phyloP scores from a whole-genome alignment of 2,888 invertebrate species.

The Eumerus sabulonum region DNA sequence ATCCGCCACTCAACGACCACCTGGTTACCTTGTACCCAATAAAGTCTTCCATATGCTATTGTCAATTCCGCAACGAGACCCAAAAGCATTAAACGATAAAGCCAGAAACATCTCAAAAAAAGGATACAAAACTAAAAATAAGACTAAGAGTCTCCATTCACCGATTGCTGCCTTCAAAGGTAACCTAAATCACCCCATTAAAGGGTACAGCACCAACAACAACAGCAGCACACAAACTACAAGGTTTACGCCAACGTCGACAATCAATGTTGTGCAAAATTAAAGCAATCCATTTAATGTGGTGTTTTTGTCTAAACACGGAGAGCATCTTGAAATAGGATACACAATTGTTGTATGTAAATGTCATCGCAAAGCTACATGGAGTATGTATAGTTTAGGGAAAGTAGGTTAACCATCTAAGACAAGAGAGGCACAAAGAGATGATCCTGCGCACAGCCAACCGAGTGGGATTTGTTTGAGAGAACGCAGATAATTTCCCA shows the following conservation, averaged over 20 bases:
- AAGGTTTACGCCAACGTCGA: no score
- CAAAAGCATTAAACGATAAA: slow-evolving; percentile 4
- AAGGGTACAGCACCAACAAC: slow-evolving; percentile 4
- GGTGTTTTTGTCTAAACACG: slow-evolving; percentile 9
- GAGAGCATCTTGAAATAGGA: slow-evolving; percentile 40
- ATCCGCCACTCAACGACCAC: no score
- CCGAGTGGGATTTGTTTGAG: slow-evolving; percentile 6
- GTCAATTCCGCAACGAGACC: not conserved
- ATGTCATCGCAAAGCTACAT: slow-evolving; percentile 38
- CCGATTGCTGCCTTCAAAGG: slow-evolving; percentile 25
- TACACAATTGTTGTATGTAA: slow-evolving; percentile 58
- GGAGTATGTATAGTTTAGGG: slow-evolving; percentile 3
- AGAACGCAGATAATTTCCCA: slow-evolving; percentile 39
- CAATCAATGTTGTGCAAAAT: slow-evolving; percentile 17
- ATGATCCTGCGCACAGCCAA: slow-evolving; percentile 29
- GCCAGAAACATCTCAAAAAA: not conserved
- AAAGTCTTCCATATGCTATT: no score
- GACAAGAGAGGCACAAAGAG: slow-evolving; percentile 50
- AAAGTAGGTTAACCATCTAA: slow-evolving; percentile 62
- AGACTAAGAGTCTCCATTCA: slow-evolving; percentile 11
- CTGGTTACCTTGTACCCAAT: no score
- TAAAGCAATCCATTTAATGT: slow-evolving; percentile 42
- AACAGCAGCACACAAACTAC: no score
- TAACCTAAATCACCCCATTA: slow-evolving; percentile 31
- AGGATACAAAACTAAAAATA: no score